These are phyloP conservation scores for Anoplopoma fimbria DNA, from an alignment of 2,113 vertebrate genomes.

Conservation along the genomic window DNA sequence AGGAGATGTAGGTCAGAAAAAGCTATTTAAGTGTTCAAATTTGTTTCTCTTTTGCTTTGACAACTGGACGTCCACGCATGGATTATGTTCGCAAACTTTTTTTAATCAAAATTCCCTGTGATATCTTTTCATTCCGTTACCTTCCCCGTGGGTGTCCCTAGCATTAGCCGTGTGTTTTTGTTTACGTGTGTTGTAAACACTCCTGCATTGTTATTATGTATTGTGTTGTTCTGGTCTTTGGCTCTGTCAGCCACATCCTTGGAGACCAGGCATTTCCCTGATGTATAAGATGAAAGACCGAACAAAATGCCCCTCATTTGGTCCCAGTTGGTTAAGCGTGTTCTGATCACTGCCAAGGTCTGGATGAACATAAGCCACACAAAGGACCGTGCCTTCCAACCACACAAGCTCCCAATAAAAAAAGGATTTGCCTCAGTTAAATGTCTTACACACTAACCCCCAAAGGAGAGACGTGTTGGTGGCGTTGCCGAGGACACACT, in stretches of 20 bases:
- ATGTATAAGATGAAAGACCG: constrained; percentile 82
- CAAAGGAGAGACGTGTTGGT: constrained; percentile 65
- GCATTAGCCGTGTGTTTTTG: constrained; percentile 67
- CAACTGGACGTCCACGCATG: constrained; percentile 18
- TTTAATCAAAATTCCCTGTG: constrained; percentile 5
- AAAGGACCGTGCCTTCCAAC: constrained; percentile 76
- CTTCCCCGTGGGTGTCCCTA: constrained; percentile 74
- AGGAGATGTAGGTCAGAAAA: constrained; percentile 31
- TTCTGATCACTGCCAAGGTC: constrained; percentile 84
- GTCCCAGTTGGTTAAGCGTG: constrained; percentile 85
- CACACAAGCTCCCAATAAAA: constrained; percentile 74
- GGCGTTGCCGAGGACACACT: constrained; percentile 44
- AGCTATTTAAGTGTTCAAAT: neutral
- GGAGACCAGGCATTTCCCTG: constrained; percentile 76
- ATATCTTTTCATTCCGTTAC: constrained; percentile 53
- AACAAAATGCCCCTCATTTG: constrained; percentile 78
- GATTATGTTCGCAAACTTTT: constrained; percentile 48
- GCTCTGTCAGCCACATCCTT: constrained; percentile 73
- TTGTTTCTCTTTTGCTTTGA: constrained; percentile 8
- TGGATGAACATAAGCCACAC: constrained; percentile 76
- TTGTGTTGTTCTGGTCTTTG: constrained; percentile 80
- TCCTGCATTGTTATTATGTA: constrained; percentile 73
- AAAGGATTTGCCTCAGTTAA: constrained; percentile 74
- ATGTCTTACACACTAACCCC: constrained; percentile 61
- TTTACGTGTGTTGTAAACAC: constrained; percentile 78